phyloP scores from a whole-genome alignment of 2,888 invertebrate species.

The Agonum fuliginosum region DNA sequence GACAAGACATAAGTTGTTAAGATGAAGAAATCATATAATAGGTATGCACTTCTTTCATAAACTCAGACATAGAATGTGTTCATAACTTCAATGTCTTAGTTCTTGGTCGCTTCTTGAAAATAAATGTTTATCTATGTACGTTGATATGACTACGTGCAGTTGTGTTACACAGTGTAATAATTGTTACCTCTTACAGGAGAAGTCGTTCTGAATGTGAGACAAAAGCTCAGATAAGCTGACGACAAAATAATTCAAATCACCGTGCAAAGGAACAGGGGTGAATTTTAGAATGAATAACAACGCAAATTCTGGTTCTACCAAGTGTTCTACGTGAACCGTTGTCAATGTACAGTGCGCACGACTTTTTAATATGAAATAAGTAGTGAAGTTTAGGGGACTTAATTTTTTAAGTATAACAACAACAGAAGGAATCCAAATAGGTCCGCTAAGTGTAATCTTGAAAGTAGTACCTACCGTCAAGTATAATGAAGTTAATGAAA shows the following conservation, averaged over 20 bases:
- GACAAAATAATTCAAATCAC: slow-evolving; percentile 32
- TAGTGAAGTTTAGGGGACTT: slow-evolving; percentile 54
- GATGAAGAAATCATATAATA: no score
- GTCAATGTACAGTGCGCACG: background rate
- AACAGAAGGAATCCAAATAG: slow-evolving; percentile 57
- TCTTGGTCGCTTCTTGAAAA: slow-evolving; percentile 49
- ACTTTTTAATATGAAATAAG: slow-evolving; percentile 58
- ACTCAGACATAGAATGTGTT: no score
- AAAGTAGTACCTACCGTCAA: slow-evolving; percentile 50
- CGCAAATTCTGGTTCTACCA: background rate
- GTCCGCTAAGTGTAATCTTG: slow-evolving; percentile 52
- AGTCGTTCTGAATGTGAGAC: slow-evolving; percentile 29
- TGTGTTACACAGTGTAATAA: slow-evolving; percentile 49
- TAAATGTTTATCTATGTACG: slow-evolving; percentile 52
- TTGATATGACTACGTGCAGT: slow-evolving; percentile 47
- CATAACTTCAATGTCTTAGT: no score
- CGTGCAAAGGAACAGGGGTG: background rate
- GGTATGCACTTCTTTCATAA: no score
- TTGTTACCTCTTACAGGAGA: slow-evolving; percentile 53
- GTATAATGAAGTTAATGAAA: slow-evolving; percentile 54
- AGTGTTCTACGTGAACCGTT: background rate
- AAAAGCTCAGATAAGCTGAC: slow-evolving; percentile 54
- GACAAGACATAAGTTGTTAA: no score
- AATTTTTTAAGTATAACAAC: slow-evolving; percentile 57
- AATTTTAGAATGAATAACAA: background rate